Base-by-base conservation (phyloP, 2,888 invertebrate species). In the Tetragonula carbonaria region DNA sequence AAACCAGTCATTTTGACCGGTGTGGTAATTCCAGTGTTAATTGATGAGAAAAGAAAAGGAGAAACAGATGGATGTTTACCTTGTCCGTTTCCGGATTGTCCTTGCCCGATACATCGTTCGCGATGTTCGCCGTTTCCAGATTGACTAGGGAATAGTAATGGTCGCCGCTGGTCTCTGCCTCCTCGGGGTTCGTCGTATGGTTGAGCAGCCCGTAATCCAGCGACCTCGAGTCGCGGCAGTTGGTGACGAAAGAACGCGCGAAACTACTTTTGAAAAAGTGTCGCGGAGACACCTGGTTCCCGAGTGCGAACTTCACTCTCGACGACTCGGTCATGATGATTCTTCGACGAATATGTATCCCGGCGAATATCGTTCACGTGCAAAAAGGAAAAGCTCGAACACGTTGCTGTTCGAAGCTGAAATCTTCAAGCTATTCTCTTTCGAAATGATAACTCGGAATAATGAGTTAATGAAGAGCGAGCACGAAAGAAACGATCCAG, bases 241-340 rank as follows among this genome's bases (percentile, higher is more conserved):
- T 81, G 77, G 94, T 94, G 80, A 95, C 95, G 90, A 96, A 94
- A 65, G 95, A 95, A 78, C 95, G 95, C 68, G 96, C 96, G 92
- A 95, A 96, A 82, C 95, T 95, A 91, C 96, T 96, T 92, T 96
- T 95, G 91, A 95, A 96, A 88, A 94, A 95, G 84, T 95, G 95
- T 59, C 94, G 95, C 74, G 95, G 93, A 21, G 94, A 93, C 76
- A 93, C 93, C 83, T 93, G 92, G 84, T 92, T 93, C 38, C 93
- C 94, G 66, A 94, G 88, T 62, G 91, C 93, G 78, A 94, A 94
- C 82, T 93, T 91, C 77, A 94, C 90, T 86, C 90, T 93, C 63
- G 91, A 90, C 62, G 70, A 74, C 57, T 92, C 91, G 70, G 84
- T 82, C 92, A 92, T 92, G 67, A 67, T 86, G 67, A 67, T 86